Evolutionary conservation across 2,113 vertebrate species (phyloP), one percentile per base, ranked within the genome.

Genomic region (Dolichallabes microphthalmus): DNA sequence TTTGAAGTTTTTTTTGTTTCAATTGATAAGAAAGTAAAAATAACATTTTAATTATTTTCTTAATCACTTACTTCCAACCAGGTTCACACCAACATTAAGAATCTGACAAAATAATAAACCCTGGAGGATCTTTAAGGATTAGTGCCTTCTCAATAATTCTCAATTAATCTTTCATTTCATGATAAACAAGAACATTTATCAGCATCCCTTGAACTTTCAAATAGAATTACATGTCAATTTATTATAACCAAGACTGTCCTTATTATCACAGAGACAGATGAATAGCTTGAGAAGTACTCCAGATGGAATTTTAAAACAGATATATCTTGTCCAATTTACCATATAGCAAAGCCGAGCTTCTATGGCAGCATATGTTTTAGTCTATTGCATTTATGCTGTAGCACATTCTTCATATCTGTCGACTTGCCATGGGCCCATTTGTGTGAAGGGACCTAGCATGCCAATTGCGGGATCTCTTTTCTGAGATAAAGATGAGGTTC

Each of bases 401-500:
- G 82, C 86, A 88, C 88, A 86, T 89, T 88, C 86, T 64, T 75
- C 84, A 88, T 81, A 85, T 88, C 81, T 86, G 86, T 68, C 86
- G 86, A 87, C 88, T 83, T 83, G 85, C 82, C 79, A 58, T 84
- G 83, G 88, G 89, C 87, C 79, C 88, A 80, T 92, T 90, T 83
- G 89, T 82, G 83, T 86, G 91, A 93, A 92, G 91, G 91, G 88
- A 90, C 88, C 55, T 84, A 87, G 89, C 92, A 89, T 90, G 91
- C 91, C 92, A 92, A 91, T 92, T 88, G 83, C 76, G 78, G 89
- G 90, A 92, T 93, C 91, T 91, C 89, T 53, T 55, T 60, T 58
- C 79, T 68, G 87, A 92, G 91, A 93, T 92, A 94, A 93, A 93
- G 92, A 93, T 90, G 90, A 92, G 90, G 92, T 91, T 90, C 92